A percentile compares a stretch with the other conserved stretches of the same genome.
Conservation (phyloP, 2,797 vertebrate species). For the Protosalanx chinensis region DNA sequence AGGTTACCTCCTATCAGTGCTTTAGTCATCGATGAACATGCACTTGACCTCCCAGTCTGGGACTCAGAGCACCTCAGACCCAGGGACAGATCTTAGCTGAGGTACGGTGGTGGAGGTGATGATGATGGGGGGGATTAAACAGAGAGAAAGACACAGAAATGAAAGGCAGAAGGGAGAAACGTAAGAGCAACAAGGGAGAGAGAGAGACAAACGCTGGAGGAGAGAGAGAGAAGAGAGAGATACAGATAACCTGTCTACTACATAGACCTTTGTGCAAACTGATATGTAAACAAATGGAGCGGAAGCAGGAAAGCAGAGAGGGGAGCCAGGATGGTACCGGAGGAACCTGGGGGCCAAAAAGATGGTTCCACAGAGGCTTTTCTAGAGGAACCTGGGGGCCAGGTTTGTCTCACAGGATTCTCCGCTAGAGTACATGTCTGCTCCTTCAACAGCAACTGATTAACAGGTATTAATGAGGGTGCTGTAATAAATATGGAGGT, state of each 20-base stretch:
- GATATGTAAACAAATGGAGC: constrained; percentile 68
- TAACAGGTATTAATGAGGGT: constrained; percentile 54
- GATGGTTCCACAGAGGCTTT: too few species aligned
- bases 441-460: constrained; percentile 52
- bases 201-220: constrained; percentile 8
- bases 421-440: constrained; percentile 35
- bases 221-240: constrained; percentile 17
- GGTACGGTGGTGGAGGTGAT: too few species aligned
- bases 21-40: constrained; percentile 25
- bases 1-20: constrained; percentile 68
- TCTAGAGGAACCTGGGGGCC: too few species aligned
- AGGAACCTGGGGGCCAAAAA: too few species aligned
- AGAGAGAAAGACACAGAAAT: constrained; percentile 21
- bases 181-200: neutral
- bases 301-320: constrained; percentile 17
- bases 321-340: constrained; percentile 3
- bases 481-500: constrained; percentile 40
- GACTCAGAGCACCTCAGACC: constrained; percentile 12
- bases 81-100: neutral
- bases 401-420: too few species aligned
- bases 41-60: constrained; percentile 24
- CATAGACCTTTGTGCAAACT: constrained; percentile 69
- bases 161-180: neutral
- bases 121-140: neutral
- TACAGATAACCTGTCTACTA: constrained; percentile 63